Evolutionary conservation across 37 sponge, comb jelly and placozoan species (phyloP).

Genomic region (Halichondria panicea): DNA sequence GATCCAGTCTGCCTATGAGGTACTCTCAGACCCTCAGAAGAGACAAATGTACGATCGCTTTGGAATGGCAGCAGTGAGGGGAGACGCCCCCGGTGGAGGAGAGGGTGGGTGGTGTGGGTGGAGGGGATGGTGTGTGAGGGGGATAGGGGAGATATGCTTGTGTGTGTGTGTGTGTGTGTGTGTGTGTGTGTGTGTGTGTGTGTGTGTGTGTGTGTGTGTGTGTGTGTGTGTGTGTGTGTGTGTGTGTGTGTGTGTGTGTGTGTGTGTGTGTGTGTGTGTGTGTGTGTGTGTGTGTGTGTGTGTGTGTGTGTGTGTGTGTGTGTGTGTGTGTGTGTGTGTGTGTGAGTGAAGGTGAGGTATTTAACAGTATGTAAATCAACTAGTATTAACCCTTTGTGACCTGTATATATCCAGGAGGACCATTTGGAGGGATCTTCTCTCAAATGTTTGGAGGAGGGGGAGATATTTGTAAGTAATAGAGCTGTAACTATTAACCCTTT

Average conservation of each 20-base stretch:
- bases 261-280: no score
- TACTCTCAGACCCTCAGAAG: slow-evolving; percentile 76
- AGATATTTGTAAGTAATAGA: slow-evolving; percentile 16
- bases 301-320: no score
- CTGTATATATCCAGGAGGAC: neutral
- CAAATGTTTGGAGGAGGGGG: slow-evolving; percentile 58
- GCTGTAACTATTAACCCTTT: neutral
- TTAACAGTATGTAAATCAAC: no score
- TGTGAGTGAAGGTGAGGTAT: no score
- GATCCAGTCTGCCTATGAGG: slow-evolving; percentile 73
- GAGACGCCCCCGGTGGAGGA: slow-evolving; percentile 31
- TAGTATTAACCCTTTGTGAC: neutral
- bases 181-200: no score
- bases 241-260: no score
- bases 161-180: no score
- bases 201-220: no score
- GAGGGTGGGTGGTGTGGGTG: neutral
- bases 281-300: no score
- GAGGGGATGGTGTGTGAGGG: neutral
- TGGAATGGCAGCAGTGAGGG: slow-evolving; percentile 65
- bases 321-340: no score
- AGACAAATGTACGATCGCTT: slow-evolving; percentile 75
- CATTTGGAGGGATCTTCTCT: slow-evolving; percentile 54
- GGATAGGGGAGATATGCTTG: neutral
- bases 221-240: no score